Conservation (phyloP, 1,140 invertebrate species). For the Aricia agestis region DNA sequence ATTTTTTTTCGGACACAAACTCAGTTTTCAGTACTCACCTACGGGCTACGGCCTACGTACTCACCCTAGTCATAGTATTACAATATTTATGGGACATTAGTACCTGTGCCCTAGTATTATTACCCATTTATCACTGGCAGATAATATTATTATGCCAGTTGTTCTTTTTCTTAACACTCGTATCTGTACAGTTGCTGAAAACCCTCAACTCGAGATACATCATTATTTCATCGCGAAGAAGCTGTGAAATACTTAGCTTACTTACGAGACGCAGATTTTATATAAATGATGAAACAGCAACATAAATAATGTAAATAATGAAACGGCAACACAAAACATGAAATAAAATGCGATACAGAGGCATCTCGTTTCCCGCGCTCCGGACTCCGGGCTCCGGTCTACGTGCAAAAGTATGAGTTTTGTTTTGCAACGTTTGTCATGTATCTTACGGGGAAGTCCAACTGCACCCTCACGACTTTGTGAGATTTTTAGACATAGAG, state of each 20-base stretch:
- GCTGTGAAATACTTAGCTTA: neutral
- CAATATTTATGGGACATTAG: too few species aligned
- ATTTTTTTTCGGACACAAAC: too few species aligned
- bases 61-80: too few species aligned
- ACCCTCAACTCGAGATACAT: too few species aligned
- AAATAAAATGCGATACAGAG: constrained; percentile 11
- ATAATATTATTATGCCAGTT: too few species aligned
- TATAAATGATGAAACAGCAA: neutral
- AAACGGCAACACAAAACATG: neutral
- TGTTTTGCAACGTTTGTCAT: constrained; percentile 23
- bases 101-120: too few species aligned
- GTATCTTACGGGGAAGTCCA: constrained; percentile 21
- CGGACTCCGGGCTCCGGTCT: constrained; percentile 31
- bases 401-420: constrained; percentile 29
- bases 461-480: constrained; percentile 13
- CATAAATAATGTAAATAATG: neutral
- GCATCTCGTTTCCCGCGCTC: constrained; percentile 28
- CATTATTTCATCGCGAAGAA: too few species aligned
- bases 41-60: too few species aligned
- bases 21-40: too few species aligned
- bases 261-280: neutral
- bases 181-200: too few species aligned
- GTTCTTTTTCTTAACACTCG: too few species aligned
- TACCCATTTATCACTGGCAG: too few species aligned
- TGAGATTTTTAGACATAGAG: neutral